Evolutionary conservation across 1,140 invertebrate genomes (phyloP).

Genomic region (Drosophila pseudoananassae): DNA sequence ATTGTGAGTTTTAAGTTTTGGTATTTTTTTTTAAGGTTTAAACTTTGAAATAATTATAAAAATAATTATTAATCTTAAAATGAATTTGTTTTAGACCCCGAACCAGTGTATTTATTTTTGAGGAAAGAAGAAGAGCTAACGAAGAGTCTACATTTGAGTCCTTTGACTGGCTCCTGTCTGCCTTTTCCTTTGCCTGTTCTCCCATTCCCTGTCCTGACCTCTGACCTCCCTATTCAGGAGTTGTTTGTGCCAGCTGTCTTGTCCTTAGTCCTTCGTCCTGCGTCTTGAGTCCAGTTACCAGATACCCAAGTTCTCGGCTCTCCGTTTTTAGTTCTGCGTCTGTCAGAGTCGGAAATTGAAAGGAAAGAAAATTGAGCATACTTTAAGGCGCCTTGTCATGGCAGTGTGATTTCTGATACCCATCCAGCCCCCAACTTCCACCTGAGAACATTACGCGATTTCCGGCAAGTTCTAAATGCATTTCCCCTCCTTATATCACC

Average conservation of each 20-base stretch:
- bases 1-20: too few species aligned
- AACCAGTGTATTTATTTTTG: neutral
- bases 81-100: neutral
- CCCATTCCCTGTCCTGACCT: neutral
- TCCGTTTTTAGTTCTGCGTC: constrained; percentile 12
- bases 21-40: constrained; percentile 30
- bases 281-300: constrained; percentile 9
- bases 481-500: constrained; percentile 14
- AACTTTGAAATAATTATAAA: too few species aligned
- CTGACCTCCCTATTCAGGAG: constrained; percentile 21
- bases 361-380: constrained; percentile 63
- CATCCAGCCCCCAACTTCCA: neutral
- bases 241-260: constrained; percentile 61
- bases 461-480: constrained; percentile 57
- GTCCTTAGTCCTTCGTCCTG: constrained; percentile 29
- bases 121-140: constrained; percentile 8
- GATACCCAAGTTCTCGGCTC: neutral
- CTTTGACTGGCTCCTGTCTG: constrained; percentile 2
- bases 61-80: too few species aligned
- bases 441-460: constrained; percentile 47
- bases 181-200: neutral
- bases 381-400: constrained; percentile 42
- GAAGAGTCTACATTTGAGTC: constrained; percentile 16
- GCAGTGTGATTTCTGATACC: neutral
- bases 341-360: constrained; percentile 71